These are phyloP conservation scores for Chymomyza costata DNA, from an alignment of 1,140 invertebrate genomes.

Conservation along the genomic window DNA sequence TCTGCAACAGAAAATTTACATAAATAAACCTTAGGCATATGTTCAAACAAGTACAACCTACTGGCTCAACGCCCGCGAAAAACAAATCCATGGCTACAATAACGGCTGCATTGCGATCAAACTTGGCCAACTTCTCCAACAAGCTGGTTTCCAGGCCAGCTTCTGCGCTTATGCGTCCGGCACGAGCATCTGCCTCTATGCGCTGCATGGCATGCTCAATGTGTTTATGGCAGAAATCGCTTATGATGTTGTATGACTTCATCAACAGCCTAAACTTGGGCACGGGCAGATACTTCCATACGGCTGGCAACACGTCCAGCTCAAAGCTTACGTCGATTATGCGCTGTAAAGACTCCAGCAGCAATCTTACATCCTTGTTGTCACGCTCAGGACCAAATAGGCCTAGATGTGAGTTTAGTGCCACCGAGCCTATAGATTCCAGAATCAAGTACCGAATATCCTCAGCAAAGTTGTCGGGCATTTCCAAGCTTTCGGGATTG, in stretches of 20 bases:
- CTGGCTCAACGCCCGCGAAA: constrained; percentile 64
- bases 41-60: constrained; percentile 20
- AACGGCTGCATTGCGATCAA: constrained; percentile 75
- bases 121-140: constrained; percentile 68
- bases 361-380: constrained; percentile 76
- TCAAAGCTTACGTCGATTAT: constrained; percentile 64
- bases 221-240: constrained; percentile 38
- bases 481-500: constrained; percentile 76
- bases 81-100: constrained; percentile 68
- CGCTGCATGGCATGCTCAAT: constrained; percentile 49
- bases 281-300: constrained; percentile 81
- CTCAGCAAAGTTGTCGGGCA: constrained; percentile 79
- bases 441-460: constrained; percentile 83
- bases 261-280: constrained; percentile 78
- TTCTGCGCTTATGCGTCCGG: constrained; percentile 13
- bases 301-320: constrained; percentile 79
- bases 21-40: neutral
- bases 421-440: constrained; percentile 83
- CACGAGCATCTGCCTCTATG: constrained; percentile 37
- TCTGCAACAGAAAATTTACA: constrained; percentile 9
- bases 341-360: constrained; percentile 79
- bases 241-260: constrained; percentile 68
- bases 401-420: constrained; percentile 82
- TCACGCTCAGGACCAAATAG: constrained; percentile 74
- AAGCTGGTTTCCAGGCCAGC: constrained; percentile 45